phyloP scores from a whole-genome alignment of 2,113 vertebrate species.

The Atrichornis clamosus region DNA sequence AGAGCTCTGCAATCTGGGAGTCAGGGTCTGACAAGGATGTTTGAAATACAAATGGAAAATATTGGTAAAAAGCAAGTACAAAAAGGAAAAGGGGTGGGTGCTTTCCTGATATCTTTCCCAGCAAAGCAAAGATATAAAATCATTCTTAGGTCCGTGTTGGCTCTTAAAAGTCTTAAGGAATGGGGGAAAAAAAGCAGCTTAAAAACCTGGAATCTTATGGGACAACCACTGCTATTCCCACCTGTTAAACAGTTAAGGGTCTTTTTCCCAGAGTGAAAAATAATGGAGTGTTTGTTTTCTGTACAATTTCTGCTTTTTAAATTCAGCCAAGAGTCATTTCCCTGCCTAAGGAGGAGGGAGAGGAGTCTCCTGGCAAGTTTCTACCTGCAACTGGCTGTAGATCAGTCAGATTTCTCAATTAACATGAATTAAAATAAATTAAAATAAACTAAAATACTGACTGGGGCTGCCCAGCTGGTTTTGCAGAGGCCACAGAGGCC shows the following conservation, averaged over 20 bases:
- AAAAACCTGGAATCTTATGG: neutral
- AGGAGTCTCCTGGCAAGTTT: too few species aligned
- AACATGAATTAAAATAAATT: too few species aligned
- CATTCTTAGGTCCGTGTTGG: neutral
- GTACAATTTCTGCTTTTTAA: too few species aligned
- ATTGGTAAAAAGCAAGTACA: neutral
- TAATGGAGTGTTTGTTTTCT: too few species aligned
- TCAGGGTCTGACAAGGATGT: neutral
- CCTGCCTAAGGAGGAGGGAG: too few species aligned
- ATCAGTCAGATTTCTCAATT: too few species aligned
- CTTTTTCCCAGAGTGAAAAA: neutral
- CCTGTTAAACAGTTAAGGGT: neutral
- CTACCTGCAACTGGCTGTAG: too few species aligned
- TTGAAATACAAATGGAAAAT: neutral
- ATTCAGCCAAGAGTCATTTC: too few species aligned
- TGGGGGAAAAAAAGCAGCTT: accelerated
- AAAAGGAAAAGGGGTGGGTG: too few species aligned
- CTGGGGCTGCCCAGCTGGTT: too few species aligned
- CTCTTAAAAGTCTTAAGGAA: neutral
- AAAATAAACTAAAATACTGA: too few species aligned
- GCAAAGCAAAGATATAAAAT: neutral
- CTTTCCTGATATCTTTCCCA: neutral
- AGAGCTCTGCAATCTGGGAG: neutral
- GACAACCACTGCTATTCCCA: neutral
- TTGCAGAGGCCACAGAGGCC: too few species aligned